Base-by-base conservation (phyloP, 1,140 invertebrate species). In the Orius laevigatus region DNA sequence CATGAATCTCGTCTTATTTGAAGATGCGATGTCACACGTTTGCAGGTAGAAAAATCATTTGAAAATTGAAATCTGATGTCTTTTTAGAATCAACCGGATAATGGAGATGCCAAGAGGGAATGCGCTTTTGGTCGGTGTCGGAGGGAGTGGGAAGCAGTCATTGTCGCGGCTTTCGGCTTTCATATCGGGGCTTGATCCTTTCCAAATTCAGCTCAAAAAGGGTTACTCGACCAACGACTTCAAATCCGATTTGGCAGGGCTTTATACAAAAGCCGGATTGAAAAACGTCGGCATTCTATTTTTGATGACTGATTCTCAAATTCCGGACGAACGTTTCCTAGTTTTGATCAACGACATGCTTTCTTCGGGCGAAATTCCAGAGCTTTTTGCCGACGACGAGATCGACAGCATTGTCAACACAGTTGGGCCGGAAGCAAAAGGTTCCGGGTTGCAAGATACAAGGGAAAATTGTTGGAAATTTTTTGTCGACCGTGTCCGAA, bases 1-100 rank as follows among this genome's bases (percentile, higher is more conserved):
- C 1, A 94, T 96, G 87, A 92, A 94, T 66, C 68, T 97, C 5
- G 91, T 97, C 5, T 70, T 97, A 2, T 97, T 97, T 62, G 87
- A 94, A 61, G 91, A 95, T 63, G 91, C 92, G 2, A 90, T 95
- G 79, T 72, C 76, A 51, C 89, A 94, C 60, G 77, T 94, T 18
- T 90, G 84, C 64, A 70, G 72, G 72, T 73, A 57, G 38, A 10
- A 38, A 38, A n/a, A n/a, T 3, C 36, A 5, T 3, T 3, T 12
- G 10, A 16, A 16, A 38, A 38, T 4, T 10, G 36, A 12, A 3
- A 38, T 38, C 11, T 38, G 3, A 38, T 10, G 36, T 12, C n/a
- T 25, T 53, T 69, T 70, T 61, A 72, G 84, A 55, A 96, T 97
- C 48, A 94, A 88, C 66, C 74, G 92, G 49, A 94, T 97, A 51